Conservation (phyloP, 1,140 invertebrate species). For the Mamestra configurata region DNA sequence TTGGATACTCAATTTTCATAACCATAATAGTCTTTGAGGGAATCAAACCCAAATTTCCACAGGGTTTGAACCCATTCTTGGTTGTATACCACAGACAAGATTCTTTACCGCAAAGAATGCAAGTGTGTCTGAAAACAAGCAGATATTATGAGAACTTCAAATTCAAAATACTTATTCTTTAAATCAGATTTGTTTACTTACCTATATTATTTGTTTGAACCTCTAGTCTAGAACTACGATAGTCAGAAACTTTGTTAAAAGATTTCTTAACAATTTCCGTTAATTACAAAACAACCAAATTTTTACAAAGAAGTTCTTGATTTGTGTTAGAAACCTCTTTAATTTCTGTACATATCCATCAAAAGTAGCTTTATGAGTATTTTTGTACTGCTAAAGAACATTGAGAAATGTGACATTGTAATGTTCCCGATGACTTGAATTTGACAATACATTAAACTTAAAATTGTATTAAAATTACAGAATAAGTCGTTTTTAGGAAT, state of each 20-base stretch:
- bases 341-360: background rate
- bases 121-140: background rate
- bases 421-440: background rate
- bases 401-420: background rate
- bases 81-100: background rate
- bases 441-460: background rate
- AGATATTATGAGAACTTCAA: background rate
- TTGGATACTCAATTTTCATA: no score
- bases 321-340: background rate
- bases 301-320: background rate
- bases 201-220: background rate
- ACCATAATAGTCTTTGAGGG: no score
- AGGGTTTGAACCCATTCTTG: background rate
- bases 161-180: background rate
- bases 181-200: background rate
- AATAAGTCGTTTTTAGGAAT: background rate
- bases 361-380: background rate
- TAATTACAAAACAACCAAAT: background rate
- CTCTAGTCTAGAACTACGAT: no score
- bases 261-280: no score
- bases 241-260: no score
- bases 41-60: no score
- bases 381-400: background rate
- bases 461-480: background rate
- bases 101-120: background rate